A percentile compares a stretch with the other conserved stretches of the same genome.
These are phyloP conservation scores for Pectinophora gossypiella DNA, from an alignment of 1,140 invertebrate genomes.

Conservation along the genomic window DNA sequence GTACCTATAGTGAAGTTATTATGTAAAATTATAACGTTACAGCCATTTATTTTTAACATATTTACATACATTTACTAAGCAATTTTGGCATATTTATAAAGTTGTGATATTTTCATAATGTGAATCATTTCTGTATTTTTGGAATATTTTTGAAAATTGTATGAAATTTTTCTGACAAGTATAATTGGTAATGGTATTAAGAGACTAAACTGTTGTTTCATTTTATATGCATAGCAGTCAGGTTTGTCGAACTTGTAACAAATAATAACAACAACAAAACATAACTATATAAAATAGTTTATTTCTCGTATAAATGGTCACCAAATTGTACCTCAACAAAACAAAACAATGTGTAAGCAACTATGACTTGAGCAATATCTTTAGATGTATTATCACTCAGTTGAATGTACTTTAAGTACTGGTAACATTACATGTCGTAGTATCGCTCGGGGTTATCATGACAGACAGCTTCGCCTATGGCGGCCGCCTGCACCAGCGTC, in stretches of 20 bases:
- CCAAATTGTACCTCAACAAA: no score
- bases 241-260: no score
- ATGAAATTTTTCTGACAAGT: constrained; percentile 63
- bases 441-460: constrained; percentile 49
- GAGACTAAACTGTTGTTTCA: constrained; percentile 26
- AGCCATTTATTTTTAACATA: constrained; percentile 57
- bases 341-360: no score
- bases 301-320: no score
- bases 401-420: no score
- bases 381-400: no score
- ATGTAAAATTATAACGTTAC: constrained; percentile 54
- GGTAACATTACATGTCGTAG: constrained; percentile 29
- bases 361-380: no score
- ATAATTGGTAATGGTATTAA: constrained; percentile 37
- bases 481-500: constrained; percentile 45
- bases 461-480: constrained; percentile 57
- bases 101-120: constrained; percentile 63
- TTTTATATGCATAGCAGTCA: no score
- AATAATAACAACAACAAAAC: no score
- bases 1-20: constrained; percentile 42
- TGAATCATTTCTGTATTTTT: constrained; percentile 63
- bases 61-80: constrained; percentile 56
- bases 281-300: no score
- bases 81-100: constrained; percentile 62
- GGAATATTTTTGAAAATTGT: constrained; percentile 62